A percentile compares a stretch with the other conserved stretches of the same genome.
phyloP scores from a whole-genome alignment of 2,797 vertebrate genomes.

The Sebastes taczanowskii region DNA sequence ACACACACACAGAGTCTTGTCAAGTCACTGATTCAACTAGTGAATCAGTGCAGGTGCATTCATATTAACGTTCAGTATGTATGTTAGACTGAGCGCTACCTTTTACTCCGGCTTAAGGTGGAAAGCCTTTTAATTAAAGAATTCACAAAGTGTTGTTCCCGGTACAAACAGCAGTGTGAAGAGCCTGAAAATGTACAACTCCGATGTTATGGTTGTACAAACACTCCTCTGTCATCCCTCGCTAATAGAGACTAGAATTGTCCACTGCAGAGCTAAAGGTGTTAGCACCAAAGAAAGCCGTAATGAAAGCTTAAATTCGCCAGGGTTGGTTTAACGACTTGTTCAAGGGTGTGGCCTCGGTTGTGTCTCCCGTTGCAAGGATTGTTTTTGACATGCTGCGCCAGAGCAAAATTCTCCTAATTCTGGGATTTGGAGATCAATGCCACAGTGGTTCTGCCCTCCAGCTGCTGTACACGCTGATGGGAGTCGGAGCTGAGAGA shows the following conservation, averaged over 20 bases:
- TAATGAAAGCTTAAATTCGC: conserved; percentile 16
- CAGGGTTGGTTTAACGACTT: conserved; percentile 11
- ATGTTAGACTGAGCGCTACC: background rate
- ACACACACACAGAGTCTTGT: conserved; percentile 1
- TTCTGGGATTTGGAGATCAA: conserved; percentile 66
- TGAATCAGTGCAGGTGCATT: conserved; percentile 3
- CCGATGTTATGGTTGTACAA: background rate
- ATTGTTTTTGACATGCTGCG: conserved; percentile 44
- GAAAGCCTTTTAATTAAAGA: conserved; percentile 14
- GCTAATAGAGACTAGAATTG: background rate
- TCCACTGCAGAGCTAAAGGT: conserved; percentile 11
- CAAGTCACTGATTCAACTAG: conserved; percentile 37
- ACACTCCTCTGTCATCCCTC: background rate
- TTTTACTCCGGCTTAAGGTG: background rate
- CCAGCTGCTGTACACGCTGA: conserved; percentile 44
- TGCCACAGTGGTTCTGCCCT: conserved; percentile 53
- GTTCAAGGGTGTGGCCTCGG: conserved; percentile 51
- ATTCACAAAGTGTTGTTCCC: background rate
- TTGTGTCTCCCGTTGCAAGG: conserved; percentile 35
- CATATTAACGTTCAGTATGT: conserved; percentile 6
- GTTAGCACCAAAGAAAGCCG: background rate
- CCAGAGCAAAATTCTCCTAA: conserved; percentile 47
- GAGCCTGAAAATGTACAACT: background rate
- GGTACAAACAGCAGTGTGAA: background rate
- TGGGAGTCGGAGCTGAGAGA: conserved; percentile 37